Base-by-base conservation (phyloP, 2,888 invertebrate genomes). In the Lottia scabra region DNA sequence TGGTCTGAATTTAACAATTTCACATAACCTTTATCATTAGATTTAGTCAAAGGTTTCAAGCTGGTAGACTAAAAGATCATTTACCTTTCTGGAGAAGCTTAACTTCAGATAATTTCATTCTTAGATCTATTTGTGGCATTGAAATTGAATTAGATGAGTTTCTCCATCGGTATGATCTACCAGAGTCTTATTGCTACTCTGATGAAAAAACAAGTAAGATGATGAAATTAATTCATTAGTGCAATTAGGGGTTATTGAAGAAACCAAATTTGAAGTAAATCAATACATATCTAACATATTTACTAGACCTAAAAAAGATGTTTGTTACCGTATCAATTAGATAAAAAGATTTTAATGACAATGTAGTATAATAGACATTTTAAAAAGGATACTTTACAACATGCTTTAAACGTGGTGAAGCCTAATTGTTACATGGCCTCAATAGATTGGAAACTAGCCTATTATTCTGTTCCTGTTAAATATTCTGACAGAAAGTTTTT, bases 351-450 rank as follows among this genome's bases (percentile, higher is more conserved):
- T 46, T 74, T 27, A 78, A 78, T 71, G 64, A 68, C 23, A 19
- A 23, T 63, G 62, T 78, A 15, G 43, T 23, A 19, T 75, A n/a
- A 78, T 56, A 69, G 69, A 12, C 78, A 73, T 70, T 75, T 75
- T 48, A 78, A 78, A 63, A 78, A 75, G 74, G 74, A 78, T n/a
- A 75, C 74, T 19, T 72, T 78, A 62, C 66, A 75, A 65, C 64
- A 66, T 26, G 72, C 65, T 27, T 12, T 74, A 3, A 56, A 71
- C 45, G 10, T 72, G 16, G 46, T 74, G 15, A 74, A 45, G 26
- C n/a, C 16, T 27, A 62, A n/a, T n/a, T n/a, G n/a, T n/a, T n/a
- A n/a, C n/a, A n/a, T n/a, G n/a, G n/a, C n/a, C n/a, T n/a, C n/a
- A 26, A 67, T 70, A 27, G 70, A 71, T 30, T 56, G 63, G 38